Evolutionary conservation across 37 sponge, comb jelly and placozoan species (phyloP).

Genomic region (Agelas oroides): DNA sequence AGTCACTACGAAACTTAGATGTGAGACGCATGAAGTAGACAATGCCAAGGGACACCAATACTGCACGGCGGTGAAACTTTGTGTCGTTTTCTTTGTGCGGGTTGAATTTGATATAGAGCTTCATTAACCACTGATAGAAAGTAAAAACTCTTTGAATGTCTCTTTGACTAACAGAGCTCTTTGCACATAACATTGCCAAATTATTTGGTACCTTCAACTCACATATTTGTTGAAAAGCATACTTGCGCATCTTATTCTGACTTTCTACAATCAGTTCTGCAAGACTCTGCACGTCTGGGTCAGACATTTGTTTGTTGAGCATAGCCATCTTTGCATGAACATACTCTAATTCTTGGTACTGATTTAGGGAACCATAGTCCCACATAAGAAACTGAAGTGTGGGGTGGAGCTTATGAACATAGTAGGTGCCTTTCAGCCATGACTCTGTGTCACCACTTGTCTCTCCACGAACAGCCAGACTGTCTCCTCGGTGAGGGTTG

Average conservation of each 20-base stretch:
- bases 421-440: slow-evolving; percentile 68
- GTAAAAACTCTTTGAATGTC: slow-evolving; percentile 74
- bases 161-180: slow-evolving; percentile 77
- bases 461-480: slow-evolving; percentile 5
- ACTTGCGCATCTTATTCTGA: background rate
- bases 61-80: slow-evolving; percentile 24
- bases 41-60: slow-evolving; percentile 59
- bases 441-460: slow-evolving; percentile 18
- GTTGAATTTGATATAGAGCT: background rate
- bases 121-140: slow-evolving; percentile 39
- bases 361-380: slow-evolving; percentile 72
- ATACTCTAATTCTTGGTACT: slow-evolving; percentile 59
- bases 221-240: slow-evolving; percentile 43
- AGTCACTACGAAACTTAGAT: slow-evolving; percentile 29
- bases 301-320: background rate
- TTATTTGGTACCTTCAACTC: background rate
- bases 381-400: slow-evolving; percentile 52
- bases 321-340: slow-evolving; percentile 53
- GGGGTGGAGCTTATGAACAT: slow-evolving; percentile 66
- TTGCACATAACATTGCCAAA: slow-evolving; percentile 34
- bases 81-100: background rate
- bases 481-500: slow-evolving; percentile 64
- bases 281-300: background rate
- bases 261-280: background rate
- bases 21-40: slow-evolving; percentile 73